Evolutionary conservation across 2,888 invertebrate species (phyloP).

Genomic region (Heliconius erato): DNA sequence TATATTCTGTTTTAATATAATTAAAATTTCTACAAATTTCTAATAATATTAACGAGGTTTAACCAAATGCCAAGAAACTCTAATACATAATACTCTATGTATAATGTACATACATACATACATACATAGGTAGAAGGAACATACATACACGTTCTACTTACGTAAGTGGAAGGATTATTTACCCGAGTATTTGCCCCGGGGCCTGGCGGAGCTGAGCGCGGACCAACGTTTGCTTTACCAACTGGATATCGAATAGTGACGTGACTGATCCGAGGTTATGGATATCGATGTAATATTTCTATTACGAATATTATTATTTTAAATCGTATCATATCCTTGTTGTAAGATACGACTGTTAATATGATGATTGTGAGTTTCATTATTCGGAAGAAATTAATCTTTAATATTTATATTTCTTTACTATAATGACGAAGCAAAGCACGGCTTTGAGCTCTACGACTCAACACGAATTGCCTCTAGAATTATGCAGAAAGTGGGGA

Average conservation of each 20-base stretch:
- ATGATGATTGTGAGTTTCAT: too few relatives aligned
- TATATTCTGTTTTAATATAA: background rate
- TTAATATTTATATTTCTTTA: too few relatives aligned
- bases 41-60: background rate
- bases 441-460: too few relatives aligned
- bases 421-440: too few relatives aligned
- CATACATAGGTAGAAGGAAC: too few relatives aligned
- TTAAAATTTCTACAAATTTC: background rate
- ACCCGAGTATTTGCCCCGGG: conserved; percentile 68
- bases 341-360: too few relatives aligned
- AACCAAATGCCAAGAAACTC: background rate
- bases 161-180: conserved; percentile 62
- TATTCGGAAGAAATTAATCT: too few relatives aligned
- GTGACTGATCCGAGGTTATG: conserved; percentile 39
- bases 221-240: conserved; percentile 82
- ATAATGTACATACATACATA: background rate
- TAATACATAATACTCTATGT: background rate
- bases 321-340: too few relatives aligned
- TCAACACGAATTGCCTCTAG: too few relatives aligned
- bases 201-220: conserved; percentile 63
- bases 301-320: conserved; percentile 14
- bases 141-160: conserved; percentile 35
- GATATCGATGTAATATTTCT: conserved; percentile 38
- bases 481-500: too few relatives aligned
- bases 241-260: conserved; percentile 76